Base-by-base conservation (phyloP, 1,140 invertebrate genomes). In the Prorops nasuta region DNA sequence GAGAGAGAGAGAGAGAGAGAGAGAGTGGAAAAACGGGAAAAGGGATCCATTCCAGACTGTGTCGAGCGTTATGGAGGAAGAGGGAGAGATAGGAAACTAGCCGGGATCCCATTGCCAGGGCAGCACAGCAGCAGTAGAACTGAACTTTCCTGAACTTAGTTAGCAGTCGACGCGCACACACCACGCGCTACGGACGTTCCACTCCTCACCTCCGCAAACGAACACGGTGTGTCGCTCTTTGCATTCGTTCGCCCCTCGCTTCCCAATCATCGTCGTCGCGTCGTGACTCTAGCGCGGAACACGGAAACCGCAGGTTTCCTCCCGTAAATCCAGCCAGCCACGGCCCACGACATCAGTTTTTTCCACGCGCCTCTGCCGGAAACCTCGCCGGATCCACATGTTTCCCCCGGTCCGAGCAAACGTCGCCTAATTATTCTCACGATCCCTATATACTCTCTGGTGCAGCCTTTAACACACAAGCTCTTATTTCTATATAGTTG, bases 111-210 rank as follows among this genome's bases (percentile, higher is more conserved):
- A n/a, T n/a, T n/a, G n/a, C n/a, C n/a, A n/a, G n/a, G n/a, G n/a
- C n/a, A n/a, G n/a, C n/a, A n/a, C n/a, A n/a, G n/a, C n/a, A n/a
- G n/a, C n/a, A n/a, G n/a, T n/a, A n/a, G n/a, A n/a, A n/a, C n/a
- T n/a, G n/a, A n/a, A n/a, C n/a, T n/a, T n/a, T n/a, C n/a, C n/a
- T 51, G 62, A 70, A 68, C 63, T 73, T 75, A 71, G 69, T 75
- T 74, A 69, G 64, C 66, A 77, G 75, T 77, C 74, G 72, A 71
- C 67, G 72, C 73, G 75, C 71, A 71, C 72, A 67, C 72, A 64
- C 64, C 64, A 72, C 66, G 63, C 71, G 66, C 50, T 69, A 60
- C 68, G 73, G 72, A 74, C 69, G 61, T 54, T 45, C 45, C 19
- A 17, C 12, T 12, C 14, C 16, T 17, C 20, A 20, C 28, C 38